These are phyloP conservation scores for Pheosia tremula DNA, from an alignment of 2,888 invertebrate genomes.

Conservation along the genomic window DNA sequence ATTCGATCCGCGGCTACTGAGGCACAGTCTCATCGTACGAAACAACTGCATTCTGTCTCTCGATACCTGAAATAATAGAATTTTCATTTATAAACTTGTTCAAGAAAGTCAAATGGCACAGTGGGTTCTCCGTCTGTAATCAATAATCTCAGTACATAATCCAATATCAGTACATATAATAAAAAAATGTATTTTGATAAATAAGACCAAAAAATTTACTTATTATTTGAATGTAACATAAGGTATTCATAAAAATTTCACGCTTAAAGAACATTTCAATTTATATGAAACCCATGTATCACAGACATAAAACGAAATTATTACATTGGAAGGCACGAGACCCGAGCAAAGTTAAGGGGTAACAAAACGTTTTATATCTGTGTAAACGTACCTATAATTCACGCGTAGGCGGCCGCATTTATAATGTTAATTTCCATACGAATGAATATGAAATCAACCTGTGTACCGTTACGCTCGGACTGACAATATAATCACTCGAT, in stretches of 20 bases:
- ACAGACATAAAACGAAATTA: slow-evolving; percentile 7
- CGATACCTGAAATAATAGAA: slow-evolving; percentile 48
- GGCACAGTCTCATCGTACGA: slow-evolving; percentile 50
- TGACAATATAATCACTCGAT: slow-evolving; percentile 70
- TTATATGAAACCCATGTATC: background rate
- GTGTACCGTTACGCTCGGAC: slow-evolving; percentile 47
- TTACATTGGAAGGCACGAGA: background rate
- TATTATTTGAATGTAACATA: background rate
- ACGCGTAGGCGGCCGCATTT: slow-evolving; percentile 34
- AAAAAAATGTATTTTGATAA: too few species aligned
- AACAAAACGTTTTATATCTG: slow-evolving; percentile 21
- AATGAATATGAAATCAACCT: slow-evolving; percentile 64
- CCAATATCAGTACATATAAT: too few species aligned
- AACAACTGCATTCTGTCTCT: slow-evolving; percentile 36
- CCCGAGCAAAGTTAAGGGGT: slow-evolving; percentile 2
- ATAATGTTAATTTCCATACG: slow-evolving; percentile 54
- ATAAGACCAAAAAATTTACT: background rate
- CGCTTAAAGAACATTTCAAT: slow-evolving; percentile 5
- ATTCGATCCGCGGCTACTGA: slow-evolving; percentile 35
- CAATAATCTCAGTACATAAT: too few species aligned
- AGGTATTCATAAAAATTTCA: background rate
- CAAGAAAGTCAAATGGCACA: background rate
- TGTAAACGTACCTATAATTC: slow-evolving; percentile 21
- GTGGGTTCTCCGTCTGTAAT: too few species aligned
- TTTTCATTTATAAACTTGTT: slow-evolving; percentile 2